Percentiles rank a stretch among this genome's conserved stretches.
These are phyloP conservation scores for Litoditis marina DNA, from an alignment of 2,888 invertebrate genomes.

Conservation along the genomic window DNA sequence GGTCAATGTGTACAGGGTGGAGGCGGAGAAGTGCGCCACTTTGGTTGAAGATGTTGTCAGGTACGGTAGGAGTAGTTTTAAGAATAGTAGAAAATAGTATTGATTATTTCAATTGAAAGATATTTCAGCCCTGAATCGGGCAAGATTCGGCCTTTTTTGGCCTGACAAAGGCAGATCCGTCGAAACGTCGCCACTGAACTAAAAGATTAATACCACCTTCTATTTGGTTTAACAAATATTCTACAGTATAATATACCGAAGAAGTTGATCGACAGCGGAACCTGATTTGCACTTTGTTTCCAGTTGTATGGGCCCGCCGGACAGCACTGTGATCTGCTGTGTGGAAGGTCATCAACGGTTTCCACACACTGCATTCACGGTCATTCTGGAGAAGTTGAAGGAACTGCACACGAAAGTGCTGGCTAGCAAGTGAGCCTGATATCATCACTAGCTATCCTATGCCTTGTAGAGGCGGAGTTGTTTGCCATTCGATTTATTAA, in stretches of 20 bases:
- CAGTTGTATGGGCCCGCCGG: slow-evolving; percentile 79
- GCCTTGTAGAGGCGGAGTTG: no score
- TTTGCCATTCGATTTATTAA: no score
- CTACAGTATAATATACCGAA: no score
- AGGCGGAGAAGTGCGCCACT: slow-evolving; percentile 74
- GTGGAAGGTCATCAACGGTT: slow-evolving; percentile 43
- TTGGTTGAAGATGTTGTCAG: slow-evolving; percentile 72
- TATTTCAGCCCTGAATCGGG: no score
- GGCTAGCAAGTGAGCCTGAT: slow-evolving; percentile 51
- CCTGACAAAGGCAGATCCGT: no score
- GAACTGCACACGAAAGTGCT: slow-evolving; percentile 50
- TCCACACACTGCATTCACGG: slow-evolving; percentile 40
- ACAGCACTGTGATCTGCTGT: slow-evolving; percentile 82
- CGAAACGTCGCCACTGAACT: no score
- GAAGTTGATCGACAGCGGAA: no score
- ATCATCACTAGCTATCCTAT: not conserved
- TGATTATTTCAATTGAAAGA: no score
- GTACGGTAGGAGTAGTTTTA: slow-evolving; percentile 20
- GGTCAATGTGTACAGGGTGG: slow-evolving; percentile 79
- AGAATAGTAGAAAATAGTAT: no score
- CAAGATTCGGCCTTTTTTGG: not conserved
- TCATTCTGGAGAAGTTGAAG: slow-evolving; percentile 48
- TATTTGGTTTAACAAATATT: no score
- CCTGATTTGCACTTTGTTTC: slow-evolving; percentile 18
- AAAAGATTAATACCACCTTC: no score